Evolutionary conservation across 2,113 vertebrate species (phyloP), one percentile per base, ranked within the genome.

Genomic region (Lamprologus sp.): DNA sequence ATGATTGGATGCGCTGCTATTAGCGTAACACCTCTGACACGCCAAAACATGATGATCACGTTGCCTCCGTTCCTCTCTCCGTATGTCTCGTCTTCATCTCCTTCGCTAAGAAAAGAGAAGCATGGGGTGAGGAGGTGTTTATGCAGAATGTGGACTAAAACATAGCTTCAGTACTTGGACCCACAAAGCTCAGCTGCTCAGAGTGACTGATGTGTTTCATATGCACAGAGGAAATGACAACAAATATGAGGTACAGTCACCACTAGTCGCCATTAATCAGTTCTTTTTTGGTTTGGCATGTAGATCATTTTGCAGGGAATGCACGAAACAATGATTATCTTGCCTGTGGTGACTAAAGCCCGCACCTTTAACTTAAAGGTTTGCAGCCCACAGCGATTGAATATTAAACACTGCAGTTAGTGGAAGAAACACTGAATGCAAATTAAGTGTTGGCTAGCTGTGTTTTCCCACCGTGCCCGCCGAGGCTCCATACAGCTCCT

Each of bases 291-390:
- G 35, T 82, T 82, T 83, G 79, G 86, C 56, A 33, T 80, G 68
- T 82, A 79, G 75, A 88, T 91, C 68, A 79, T 91, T 73, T 79
- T 85, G 63, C 82, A 55, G 77, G 19, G 23, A 65, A 84, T 21
- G 53, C 47, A 85, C 23, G 23, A 91, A 83, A 88, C 85, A 84
- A 82, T 88, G 53, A 82, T 88, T 86, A 63, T 88, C 89, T 87
- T 68, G 83, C 89, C 89, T 6, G 4, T n/a, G 49, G 86, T 81
- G 82, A 79, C 73, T 83, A 31, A 83, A 42, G 90, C 77, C 28
- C 49, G 4, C 7, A 21, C 51, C 68, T 84, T 90, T 85, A 92
- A 84, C 68, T 80, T 83, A 87, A 86, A 90, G 51, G 81, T 55
- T 65, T 9, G 2, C 47, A 70, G 83, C 77, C 63, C 45, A 33